Evolutionary conservation across 1,140 invertebrate species (phyloP), one percentile per base, ranked within the genome.

Genomic region (Lepidurus packardi): DNA sequence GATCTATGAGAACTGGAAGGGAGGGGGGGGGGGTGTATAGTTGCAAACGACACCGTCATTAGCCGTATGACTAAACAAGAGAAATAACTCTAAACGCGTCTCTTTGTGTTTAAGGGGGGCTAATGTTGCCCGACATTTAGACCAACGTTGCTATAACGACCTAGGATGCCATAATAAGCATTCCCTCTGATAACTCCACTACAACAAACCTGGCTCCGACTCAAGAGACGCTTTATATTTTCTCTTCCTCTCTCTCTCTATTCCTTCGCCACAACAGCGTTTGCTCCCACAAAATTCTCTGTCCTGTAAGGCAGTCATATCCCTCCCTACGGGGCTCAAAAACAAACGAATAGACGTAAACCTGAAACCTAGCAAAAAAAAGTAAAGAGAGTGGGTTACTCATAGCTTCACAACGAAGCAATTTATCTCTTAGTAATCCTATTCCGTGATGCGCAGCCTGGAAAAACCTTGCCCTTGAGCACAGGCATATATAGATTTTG

Each of bases 91-190:
- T 21, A 65, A 65, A 65, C 53, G 53, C 8, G 8, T 34, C 53
- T 65, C 53, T 21, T 65, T 16, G 53, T 65, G 53, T 21, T 65
- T 65, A 65, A 65, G 53, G 13, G 53, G 53, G 53, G 53, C 53
- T 65, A 65, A 65, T 65, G 53, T 65, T 65, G 16, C 53, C 53
- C 21, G 53, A 65, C 53, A 65, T 65, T 65, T 65, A 65, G 53
- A 65, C 21, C 13, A 65, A 65, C 53, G 53, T 65, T 65, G 53
- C 53, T 65, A 65, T 65, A 65, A 65, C 53, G 53, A 65, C 53
- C 53, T 65, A 21, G 53, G 21, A 65, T 16, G 16, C 21, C 53
- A 65, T 65, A 65, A 65, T 65, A 65, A 65, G 53, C 53, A 65
- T 65, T 65, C 53, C 53, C 53, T 21, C 53, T 21, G 53, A 65